Evolutionary conservation across 2,888 invertebrate species (phyloP).

Genomic region (Nemoura dubitans): DNA sequence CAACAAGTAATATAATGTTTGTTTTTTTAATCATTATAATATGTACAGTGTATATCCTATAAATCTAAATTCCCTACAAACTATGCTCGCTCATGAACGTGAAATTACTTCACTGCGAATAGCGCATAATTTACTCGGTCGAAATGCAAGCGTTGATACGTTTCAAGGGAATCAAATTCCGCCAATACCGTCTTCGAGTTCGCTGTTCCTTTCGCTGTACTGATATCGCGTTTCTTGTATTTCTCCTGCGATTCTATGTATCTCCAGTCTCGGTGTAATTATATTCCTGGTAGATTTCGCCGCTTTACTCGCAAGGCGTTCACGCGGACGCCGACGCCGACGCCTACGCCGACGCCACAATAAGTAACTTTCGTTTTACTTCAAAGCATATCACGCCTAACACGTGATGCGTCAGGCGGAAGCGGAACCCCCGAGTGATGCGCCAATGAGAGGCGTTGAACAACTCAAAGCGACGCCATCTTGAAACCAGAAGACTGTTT

Average conservation of each 20-base stretch:
- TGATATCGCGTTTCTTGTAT: neutral
- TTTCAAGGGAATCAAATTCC: neutral
- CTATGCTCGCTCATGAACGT: neutral
- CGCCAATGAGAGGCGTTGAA: neutral
- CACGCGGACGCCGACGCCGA: conserved; percentile 15
- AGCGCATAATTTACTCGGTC: neutral
- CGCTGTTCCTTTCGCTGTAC: neutral
- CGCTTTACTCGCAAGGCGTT: neutral
- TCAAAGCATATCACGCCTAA: neutral
- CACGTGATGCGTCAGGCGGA: neutral
- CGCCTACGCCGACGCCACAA: conserved; percentile 3
- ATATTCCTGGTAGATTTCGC: conserved; percentile 21
- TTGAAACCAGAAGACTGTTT: neutral
- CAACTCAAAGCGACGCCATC: neutral
- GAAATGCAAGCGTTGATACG: neutral
- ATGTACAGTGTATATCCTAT: neutral
- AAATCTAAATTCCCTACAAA: neutral
- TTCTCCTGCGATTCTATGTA: neutral
- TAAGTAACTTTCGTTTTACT: neutral
- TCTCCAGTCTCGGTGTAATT: conserved; percentile 5
- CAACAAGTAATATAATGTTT: neutral
- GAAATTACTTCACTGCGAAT: neutral
- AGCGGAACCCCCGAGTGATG: neutral
- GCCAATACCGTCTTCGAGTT: neutral
- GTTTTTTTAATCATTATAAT: neutral